Conservation (phyloP, 2,888 invertebrate genomes). For the Acholoe squamosa region DNA sequence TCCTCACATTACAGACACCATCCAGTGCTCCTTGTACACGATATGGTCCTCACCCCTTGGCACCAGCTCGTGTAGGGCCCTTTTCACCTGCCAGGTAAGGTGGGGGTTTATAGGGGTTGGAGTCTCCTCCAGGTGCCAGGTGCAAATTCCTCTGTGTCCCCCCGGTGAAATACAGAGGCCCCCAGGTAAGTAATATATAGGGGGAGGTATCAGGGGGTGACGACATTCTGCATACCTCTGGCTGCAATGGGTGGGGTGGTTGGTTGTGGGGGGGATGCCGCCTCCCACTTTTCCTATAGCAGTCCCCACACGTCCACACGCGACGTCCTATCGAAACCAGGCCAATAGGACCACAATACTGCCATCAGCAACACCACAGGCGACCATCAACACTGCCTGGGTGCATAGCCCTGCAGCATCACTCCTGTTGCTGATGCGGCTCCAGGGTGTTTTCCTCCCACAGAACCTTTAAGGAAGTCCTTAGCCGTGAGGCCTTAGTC, state of each 20-base stretch:
- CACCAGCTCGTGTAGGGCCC: background rate
- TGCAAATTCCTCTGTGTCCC: background rate
- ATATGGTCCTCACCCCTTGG: background rate
- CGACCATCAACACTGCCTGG: too few species aligned
- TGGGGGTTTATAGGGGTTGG: background rate
- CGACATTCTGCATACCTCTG: background rate
- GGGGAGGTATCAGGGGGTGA: too few species aligned
- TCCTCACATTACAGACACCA: background rate
- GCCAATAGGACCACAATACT: background rate
- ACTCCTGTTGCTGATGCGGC: too few species aligned
- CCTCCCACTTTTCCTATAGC: too few species aligned
- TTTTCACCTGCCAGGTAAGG: background rate
- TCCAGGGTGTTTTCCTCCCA: too few species aligned
- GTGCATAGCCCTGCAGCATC: too few species aligned
- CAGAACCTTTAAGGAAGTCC: too few species aligned
- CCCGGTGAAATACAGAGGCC: background rate
- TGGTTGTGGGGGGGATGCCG: background rate
- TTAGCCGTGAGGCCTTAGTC: too few species aligned
- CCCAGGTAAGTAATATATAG: too few species aligned
- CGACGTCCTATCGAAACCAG: background rate
- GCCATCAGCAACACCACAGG: too few species aligned
- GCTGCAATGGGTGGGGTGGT: background rate
- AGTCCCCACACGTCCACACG: background rate
- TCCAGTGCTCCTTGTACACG: background rate
- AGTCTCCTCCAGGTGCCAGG: constrained; percentile 7